Conservation (phyloP, 2,797 vertebrate species). For the Danionella dracula region DNA sequence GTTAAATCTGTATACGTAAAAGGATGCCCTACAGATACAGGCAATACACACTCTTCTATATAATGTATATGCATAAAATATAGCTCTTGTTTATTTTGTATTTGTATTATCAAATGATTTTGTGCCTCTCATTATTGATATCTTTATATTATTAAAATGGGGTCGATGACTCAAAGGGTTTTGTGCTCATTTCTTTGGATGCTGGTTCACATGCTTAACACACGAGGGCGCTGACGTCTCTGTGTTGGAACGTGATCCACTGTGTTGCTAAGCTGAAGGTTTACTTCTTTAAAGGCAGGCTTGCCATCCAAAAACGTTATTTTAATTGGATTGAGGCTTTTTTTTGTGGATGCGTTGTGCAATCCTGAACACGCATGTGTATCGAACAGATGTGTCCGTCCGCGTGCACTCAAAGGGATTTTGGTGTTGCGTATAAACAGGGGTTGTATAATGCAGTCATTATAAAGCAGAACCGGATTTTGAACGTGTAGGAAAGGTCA, state of each 20-base stretch:
- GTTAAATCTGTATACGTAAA: slow-evolving; percentile 40
- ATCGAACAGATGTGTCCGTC: background rate
- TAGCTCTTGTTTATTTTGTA: slow-evolving; percentile 42
- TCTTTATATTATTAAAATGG: slow-evolving; percentile 60
- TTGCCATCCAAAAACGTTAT: no score
- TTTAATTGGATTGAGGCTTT: no score
- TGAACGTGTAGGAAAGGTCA: background rate
- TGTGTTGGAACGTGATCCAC: background rate
- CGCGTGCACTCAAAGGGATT: background rate
- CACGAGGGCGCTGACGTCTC: slow-evolving; percentile 5
- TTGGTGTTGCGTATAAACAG: background rate
- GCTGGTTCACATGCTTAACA: background rate
- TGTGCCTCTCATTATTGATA: slow-evolving; percentile 42
- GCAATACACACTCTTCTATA: slow-evolving; percentile 10
- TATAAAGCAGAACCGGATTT: background rate
- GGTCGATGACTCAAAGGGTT: slow-evolving; percentile 25
- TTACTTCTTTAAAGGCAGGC: no score
- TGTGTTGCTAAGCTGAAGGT: no score
- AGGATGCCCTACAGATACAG: slow-evolving; percentile 38
- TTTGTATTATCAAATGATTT: slow-evolving; percentile 50
- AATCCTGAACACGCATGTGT: background rate
- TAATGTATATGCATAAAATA: slow-evolving; percentile 20
- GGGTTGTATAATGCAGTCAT: background rate
- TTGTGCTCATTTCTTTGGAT: background rate
- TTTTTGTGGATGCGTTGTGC: background rate